Base-by-base conservation (phyloP, 2,888 invertebrate genomes). In the Leuctra nigra region DNA sequence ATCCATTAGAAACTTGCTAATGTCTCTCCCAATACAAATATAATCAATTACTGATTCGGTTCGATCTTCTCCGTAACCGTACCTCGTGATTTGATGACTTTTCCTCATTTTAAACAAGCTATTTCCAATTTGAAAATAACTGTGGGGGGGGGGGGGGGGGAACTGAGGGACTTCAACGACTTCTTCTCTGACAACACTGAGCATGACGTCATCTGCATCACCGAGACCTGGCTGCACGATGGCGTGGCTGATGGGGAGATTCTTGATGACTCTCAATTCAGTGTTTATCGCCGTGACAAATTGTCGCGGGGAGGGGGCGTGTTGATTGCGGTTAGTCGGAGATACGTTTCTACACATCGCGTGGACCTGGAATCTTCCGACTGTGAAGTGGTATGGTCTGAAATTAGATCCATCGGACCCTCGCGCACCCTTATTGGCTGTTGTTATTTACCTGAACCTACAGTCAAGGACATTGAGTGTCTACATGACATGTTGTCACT, bases 301-400 rank as follows among this genome's bases (percentile, higher is more conserved):
- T 24, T 6, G 23, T 14, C n/a, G 9, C n/a, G 22, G 7, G 20
- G 46, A n/a, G 46, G 46, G 4, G 46, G 46, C 2, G 46, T 46
- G 3, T 14, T 46, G n/a, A 13, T 14, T 22, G 46, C 46, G 7
- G 46, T 46, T 23, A 23, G 46, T n/a, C n/a, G 23, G n/a, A 7
- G 23, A 3, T 14, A 23, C 7, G n/a, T 11, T 6, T 46, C 22
- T 2, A 20, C 13, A 22, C 18, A 14, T 6, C 22, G 20, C n/a
- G 46, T 23, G 13, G 20, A 46, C 13, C 46, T 46, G n/a, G 46
- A 46, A 22, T 4, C 23, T 7, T n/a, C 22, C n/a, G 3, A 20
- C n/a, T 46, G 46, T 23, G 46, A 46, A 22, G 23, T 46, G 4
- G 46, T 46, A 6, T 46, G 46, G 46, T 22, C 23, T 6, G 22